Evolutionary conservation across 1,140 invertebrate species (phyloP), one percentile per base, ranked within the genome.

Genomic region (Drosophila chauvacae): DNA sequence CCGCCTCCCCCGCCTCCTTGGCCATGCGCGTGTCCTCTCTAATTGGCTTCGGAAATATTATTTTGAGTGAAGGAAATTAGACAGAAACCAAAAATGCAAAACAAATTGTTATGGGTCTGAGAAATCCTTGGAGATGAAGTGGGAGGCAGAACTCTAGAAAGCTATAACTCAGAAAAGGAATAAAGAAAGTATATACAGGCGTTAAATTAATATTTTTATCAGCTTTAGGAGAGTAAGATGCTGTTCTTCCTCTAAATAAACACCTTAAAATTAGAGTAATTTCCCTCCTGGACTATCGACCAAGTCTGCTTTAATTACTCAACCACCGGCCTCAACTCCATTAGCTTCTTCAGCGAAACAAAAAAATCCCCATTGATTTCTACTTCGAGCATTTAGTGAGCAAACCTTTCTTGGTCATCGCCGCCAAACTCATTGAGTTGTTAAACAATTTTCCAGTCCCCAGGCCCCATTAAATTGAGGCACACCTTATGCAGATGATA

Each of bases 31-130:
- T 78, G 84, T 57, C 80, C 84, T 37, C 50, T 60, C 80, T 87
- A 87, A 87, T 87, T 87, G 84, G 84, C 84, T 88, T 74, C 84
- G 72, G 59, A 87, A 87, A 87, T 87, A 80, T 88, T 87, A 77
- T 88, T 83, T 83, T 80, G 60, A 73, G 68, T 73, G 70, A 50
- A 59, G 70, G 70, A 72, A 72, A 73, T 73, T 72, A 72, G 30
- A 39, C 45, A 28, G 42, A 42, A 60, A 72, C 55, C 68, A 59
- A 77, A 66, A 62, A 62, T 69, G 55, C 48, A 58, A 48, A 48
- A 69, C 78, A 80, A 84, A 72, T 84, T 84, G 20, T 61, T 18
- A 9, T 18, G 26, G 2, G 50, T 7, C 50, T 51, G 28, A 0
- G 18, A 33, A 33, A 20, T 41, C 18, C n/a, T 61, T 26, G 11